These are phyloP conservation scores for Meloidogyne chitwoodi DNA, from an alignment of 1,140 invertebrate species.

Conservation along the genomic window DNA sequence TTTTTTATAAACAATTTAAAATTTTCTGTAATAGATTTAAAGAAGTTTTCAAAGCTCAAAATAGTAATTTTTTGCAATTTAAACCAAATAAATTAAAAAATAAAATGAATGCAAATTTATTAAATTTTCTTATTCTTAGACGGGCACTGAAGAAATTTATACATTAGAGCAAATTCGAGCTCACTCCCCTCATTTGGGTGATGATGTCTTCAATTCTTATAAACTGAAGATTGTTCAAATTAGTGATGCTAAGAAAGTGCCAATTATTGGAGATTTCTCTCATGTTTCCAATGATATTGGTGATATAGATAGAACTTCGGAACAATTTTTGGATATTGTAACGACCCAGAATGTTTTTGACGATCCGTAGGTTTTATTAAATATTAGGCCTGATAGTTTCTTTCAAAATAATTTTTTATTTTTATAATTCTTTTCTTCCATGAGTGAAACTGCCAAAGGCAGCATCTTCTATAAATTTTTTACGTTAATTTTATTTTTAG, in stretches of 20 bases:
- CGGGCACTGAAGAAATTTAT: not conserved
- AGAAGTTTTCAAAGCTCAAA: too few species aligned
- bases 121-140: not conserved
- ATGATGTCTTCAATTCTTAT: not conserved
- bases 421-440: not conserved
- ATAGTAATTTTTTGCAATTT: not conserved
- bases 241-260: not conserved
- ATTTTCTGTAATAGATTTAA: too few species aligned
- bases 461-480: too few species aligned
- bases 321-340: conserved; percentile 13
- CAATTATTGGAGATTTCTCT: not conserved
- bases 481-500: not conserved
- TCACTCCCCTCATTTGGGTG: not conserved
- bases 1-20: too few species aligned
- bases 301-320: not conserved
- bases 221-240: not conserved
- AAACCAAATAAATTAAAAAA: too few species aligned
- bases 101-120: not conserved
- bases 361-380: not conserved
- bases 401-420: too few species aligned
- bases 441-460: not conserved
- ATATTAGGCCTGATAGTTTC: too few species aligned
- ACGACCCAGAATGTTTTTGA: not conserved
- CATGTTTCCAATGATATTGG: not conserved
- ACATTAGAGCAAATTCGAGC: not conserved